These are phyloP conservation scores for Brachypteracias leptosomus DNA, from an alignment of 2,113 vertebrate species.

Conservation along the genomic window DNA sequence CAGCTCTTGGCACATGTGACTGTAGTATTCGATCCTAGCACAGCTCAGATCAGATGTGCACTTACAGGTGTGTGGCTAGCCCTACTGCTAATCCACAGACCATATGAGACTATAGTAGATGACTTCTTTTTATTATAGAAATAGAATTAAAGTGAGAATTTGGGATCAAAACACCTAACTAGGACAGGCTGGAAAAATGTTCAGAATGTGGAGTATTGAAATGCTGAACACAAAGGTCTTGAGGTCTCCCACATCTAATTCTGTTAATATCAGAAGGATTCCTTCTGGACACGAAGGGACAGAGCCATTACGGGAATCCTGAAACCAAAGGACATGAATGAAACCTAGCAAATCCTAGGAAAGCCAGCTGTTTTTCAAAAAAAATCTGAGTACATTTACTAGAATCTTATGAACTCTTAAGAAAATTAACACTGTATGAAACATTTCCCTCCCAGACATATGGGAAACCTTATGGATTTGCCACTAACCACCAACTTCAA, in stretches of 20 bases:
- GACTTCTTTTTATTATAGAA: neutral
- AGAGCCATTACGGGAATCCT: neutral
- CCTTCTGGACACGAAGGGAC: neutral
- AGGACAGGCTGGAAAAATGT: neutral
- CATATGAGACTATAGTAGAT: neutral
- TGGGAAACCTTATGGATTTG: neutral
- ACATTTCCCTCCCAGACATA: neutral
- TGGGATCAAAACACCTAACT: neutral
- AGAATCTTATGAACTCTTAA: neutral
- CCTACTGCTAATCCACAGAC: neutral
- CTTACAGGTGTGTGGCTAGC: neutral
- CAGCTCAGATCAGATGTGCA: neutral
- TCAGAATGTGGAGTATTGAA: neutral
- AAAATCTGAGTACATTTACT: neutral
- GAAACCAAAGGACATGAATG: neutral
- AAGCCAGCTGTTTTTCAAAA: neutral
- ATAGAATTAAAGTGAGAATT: neutral
- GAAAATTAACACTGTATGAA: neutral
- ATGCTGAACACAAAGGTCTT: neutral
- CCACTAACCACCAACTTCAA: neutral
- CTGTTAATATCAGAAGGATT: neutral
- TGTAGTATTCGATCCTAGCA: neutral
- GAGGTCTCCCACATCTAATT: neutral
- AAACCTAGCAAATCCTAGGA: neutral
- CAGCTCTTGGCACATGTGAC: neutral